These are phyloP conservation scores for Lasioglossum leucozonium DNA, from an alignment of 2,888 invertebrate genomes.

Conservation along the genomic window DNA sequence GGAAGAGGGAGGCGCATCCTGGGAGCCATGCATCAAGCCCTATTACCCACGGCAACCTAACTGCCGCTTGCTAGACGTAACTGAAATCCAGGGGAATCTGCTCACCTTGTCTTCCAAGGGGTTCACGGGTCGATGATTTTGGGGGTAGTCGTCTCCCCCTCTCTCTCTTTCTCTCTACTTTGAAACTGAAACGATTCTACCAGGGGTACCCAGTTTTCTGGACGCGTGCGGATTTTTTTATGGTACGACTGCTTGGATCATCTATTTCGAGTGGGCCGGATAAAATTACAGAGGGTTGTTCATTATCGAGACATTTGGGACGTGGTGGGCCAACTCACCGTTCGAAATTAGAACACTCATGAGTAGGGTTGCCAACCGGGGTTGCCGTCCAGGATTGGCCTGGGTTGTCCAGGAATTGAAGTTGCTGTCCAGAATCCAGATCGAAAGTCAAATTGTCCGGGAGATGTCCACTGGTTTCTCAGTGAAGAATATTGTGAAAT, in stretches of 20 bases:
- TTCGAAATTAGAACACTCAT: no score
- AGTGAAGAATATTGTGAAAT: no score
- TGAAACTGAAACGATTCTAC: neutral
- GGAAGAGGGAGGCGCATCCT: constrained; percentile 67
- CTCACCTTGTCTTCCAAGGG: constrained; percentile 16
- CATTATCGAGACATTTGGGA: no score
- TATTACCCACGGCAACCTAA: constrained; percentile 78
- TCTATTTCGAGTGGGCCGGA: no score
- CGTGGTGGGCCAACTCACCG: no score
- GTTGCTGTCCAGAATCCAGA: no score
- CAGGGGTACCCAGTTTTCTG: neutral
- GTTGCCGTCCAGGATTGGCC: no score
- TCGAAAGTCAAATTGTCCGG: no score
- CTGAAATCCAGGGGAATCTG: constrained; percentile 77
- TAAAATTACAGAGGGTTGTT: no score
- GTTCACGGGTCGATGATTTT: constrained; percentile 20
- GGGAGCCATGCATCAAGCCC: constrained; percentile 82
- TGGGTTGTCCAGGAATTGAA: no score
- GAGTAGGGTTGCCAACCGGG: no score
- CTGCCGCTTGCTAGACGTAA: constrained; percentile 77
- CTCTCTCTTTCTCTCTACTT: neutral
- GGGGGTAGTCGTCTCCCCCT: neutral
- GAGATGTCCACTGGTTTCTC: no score
- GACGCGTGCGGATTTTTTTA: neutral
- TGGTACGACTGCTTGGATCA: neutral